phyloP scores from a whole-genome alignment of 2,888 invertebrate genomes.

The Agrilus mali region DNA sequence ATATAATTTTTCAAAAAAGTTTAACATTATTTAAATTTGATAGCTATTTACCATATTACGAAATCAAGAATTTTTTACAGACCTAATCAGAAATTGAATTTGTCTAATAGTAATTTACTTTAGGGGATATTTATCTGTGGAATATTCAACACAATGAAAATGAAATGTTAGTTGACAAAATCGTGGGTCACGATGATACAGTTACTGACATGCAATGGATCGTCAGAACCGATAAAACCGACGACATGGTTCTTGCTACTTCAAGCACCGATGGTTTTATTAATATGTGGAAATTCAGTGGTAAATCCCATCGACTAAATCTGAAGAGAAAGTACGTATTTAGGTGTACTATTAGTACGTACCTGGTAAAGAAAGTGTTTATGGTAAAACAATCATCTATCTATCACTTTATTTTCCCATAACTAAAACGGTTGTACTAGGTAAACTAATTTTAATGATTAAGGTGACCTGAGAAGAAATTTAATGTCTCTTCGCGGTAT shows the following conservation, averaged over 20 bases:
- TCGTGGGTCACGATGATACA: constrained; percentile 25
- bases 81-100: too few species aligned
- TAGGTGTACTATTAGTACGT: neutral
- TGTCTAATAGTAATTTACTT: too few species aligned
- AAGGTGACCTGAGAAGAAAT: neutral
- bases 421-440: too few species aligned
- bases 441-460: too few species aligned
- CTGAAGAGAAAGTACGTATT: constrained; percentile 18
- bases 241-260: constrained; percentile 22
- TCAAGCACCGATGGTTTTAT: constrained; percentile 27
- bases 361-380: too few species aligned
- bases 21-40: too few species aligned
- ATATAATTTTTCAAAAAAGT: too few species aligned
- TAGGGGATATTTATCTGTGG: constrained; percentile 25
- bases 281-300: constrained; percentile 27
- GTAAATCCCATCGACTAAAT: constrained; percentile 9
- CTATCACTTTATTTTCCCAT: too few species aligned
- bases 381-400: too few species aligned
- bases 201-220: constrained; percentile 30
- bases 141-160: constrained; percentile 26
- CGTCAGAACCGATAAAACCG: constrained; percentile 22
- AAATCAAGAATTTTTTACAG: neutral
- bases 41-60: too few species aligned
- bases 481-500: neutral
- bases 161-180: constrained; percentile 19